A percentile compares a stretch with the other conserved stretches of the same genome.
Evolutionary conservation across 2,797 vertebrate species (phyloP).

Genomic region (Valencia hispanica): DNA sequence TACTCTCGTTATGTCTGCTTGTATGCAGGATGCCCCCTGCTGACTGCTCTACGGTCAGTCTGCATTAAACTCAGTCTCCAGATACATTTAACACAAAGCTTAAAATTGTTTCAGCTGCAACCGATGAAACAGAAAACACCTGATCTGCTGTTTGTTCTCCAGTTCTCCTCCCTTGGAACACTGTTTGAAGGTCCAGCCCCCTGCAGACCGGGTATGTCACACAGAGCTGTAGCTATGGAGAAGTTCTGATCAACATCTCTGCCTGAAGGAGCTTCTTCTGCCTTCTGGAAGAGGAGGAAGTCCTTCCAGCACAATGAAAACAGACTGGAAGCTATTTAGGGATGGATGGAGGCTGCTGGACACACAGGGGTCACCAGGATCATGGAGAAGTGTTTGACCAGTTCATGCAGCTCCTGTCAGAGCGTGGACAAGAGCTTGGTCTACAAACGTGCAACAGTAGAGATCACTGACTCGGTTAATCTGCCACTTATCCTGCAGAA

Average conservation of each 20-base stretch:
- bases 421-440: slow-evolving; percentile 20
- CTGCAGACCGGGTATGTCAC: not conserved
- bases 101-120: no score
- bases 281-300: not conserved
- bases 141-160: no score
- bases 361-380: slow-evolving; percentile 42
- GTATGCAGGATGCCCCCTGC: no score
- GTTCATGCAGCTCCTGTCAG: slow-evolving; percentile 17
- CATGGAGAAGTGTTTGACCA: not conserved
- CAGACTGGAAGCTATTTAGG: not conserved
- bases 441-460: slow-evolving; percentile 50
- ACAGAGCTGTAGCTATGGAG: not conserved
- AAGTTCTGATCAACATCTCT: no score
- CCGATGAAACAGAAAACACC: no score
- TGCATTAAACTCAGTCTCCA: no score
- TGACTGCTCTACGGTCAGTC: no score
- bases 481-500: slow-evolving; percentile 71
- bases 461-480: slow-evolving; percentile 67
- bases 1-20: no score
- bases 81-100: no score
- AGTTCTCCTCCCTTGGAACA: not conserved
- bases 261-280: not conserved
- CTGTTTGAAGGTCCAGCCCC: not conserved
- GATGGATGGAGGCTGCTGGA: not conserved
- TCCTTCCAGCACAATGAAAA: not conserved